phyloP scores from a whole-genome alignment of 2,888 invertebrate genomes.

The Parnassius orleans region DNA sequence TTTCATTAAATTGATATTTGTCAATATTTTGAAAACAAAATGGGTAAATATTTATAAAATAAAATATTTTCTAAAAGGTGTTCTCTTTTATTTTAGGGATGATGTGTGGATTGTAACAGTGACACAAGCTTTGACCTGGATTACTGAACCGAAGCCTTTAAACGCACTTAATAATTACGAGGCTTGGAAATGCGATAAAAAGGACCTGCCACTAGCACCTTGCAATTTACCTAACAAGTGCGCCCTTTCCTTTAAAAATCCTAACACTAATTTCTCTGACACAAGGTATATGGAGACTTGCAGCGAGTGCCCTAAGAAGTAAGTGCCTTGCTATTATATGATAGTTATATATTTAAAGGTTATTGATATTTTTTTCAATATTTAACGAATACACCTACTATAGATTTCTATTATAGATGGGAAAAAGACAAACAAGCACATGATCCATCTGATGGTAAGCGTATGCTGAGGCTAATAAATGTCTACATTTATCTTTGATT shows the following conservation, averaged over 20 bases:
- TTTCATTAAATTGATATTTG: too few relatives aligned
- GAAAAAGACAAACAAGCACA: too few relatives aligned
- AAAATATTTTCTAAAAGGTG: too few relatives aligned
- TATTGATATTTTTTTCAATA: too few relatives aligned
- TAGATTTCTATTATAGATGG: too few relatives aligned
- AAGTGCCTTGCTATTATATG: constrained; percentile 37
- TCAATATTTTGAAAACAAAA: too few relatives aligned
- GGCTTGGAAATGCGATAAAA: constrained; percentile 90
- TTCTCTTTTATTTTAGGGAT: constrained; percentile 75
- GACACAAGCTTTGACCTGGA: constrained; percentile 94
- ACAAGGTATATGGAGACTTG: constrained; percentile 95
- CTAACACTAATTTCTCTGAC: constrained; percentile 88
- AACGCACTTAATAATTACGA: constrained; percentile 87
- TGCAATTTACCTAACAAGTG: constrained; percentile 92
- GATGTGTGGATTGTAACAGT: constrained; percentile 94
- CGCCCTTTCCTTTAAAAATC: constrained; percentile 88
- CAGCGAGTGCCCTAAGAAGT: constrained; percentile 90
- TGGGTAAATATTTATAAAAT: too few relatives aligned
- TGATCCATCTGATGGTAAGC: too few relatives aligned
- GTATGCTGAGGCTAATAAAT: too few relatives aligned
- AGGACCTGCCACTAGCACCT: constrained; percentile 86
- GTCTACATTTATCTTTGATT: too few relatives aligned
- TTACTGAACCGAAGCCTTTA: constrained; percentile 90
- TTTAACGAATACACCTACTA: too few relatives aligned
- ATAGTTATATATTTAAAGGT: too few relatives aligned